Evolutionary conservation across 2,113 vertebrate genomes (phyloP), one percentile per base, ranked within the genome.

Genomic region (Phylloscopus whistleri): DNA sequence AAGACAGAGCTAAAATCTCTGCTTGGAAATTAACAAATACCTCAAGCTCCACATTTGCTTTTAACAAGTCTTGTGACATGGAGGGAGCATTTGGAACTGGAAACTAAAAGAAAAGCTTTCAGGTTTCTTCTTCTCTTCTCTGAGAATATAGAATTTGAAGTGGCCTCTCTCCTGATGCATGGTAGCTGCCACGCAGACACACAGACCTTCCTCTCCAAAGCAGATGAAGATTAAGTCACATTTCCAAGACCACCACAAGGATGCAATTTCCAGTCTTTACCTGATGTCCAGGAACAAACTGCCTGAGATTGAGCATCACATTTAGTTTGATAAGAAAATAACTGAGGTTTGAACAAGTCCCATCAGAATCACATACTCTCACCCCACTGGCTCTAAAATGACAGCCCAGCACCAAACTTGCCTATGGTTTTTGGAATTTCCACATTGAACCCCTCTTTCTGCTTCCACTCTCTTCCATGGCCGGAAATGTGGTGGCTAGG

Each of bases 1-100:
- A 95, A 89, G 74, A 89, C 69, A 83, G 70, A 95, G 30, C 18
- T 76, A 89, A 94, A 95, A 73, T 60, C 59, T 17, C 28, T 76
- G 53, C 49, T 55, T 83, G 39, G 59, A 79, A 95, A 89, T 33
- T 0, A 87, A 33, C 58, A 89, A 91, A 79, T 64, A 78, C 64
- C 63, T 86, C 51, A 70, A 83, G 64, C 11, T 67, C 35, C 48
- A 63, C 16, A 14, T 64, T 43, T 35, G 33, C 44, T 51, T 82
- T 76, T 77, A 62, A 43, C 56, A 92, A 64, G 13, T 56, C 41
- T 67, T 81, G 26, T 69, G 67, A 84, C 72, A 76, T 27, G 62
- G 20, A 84, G 48, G 31, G 85, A 14, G 11, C 7, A 2, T 60
- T 85, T 89, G 44, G 11, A 91, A 81, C 37, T 19, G 11, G 23